Base-by-base conservation (phyloP, 1,140 invertebrate species). In the Atta colombica region DNA sequence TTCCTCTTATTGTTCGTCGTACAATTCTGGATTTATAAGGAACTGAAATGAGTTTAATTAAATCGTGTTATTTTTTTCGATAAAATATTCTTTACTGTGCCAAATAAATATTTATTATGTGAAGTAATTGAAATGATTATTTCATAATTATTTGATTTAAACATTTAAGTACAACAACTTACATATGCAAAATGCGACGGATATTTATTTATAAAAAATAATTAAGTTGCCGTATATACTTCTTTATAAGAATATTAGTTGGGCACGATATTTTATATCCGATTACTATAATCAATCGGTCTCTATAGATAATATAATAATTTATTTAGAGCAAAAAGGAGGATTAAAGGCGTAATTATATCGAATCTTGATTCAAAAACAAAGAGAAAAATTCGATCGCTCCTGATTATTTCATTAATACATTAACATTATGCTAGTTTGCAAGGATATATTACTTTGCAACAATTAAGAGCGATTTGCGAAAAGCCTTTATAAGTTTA, bases 261-360 rank as follows among this genome's bases (percentile, higher is more conserved):
- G 31, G 16, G 0, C 49, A n/a, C 28, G 53, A 39, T 87, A 53
- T 66, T 78, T 53, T 7, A 45, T 66, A 75, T 68, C 78, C 74
- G 35, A 10, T 86, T 69, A 86, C 49, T 85, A 61, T 71, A 71
- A 86, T 51, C 63, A 51, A 88, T 85, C 61, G 12, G 69, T 60
- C 85, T 89, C 49, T 51, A 25, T 25, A 88, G 63, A 88, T 86
- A 86, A 39, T 16, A 74, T 86, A 86, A 39, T 16, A 74, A 55
- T 82, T 77, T 81, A 60, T 69, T 75, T 21, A 31, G 16, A 69
- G 31, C 16, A 49, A 88, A 71, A 88, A 75, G 49, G 16, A 6
- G 0, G 31, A 75, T 80, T 80, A 78, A 28, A 77, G 58, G 51
- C 65, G 18, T 5, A 28, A 51, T 61, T 74, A 69, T 55, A 69